Evolutionary conservation across 2,888 invertebrate species (phyloP), one percentile per base, ranked within the genome.

Genomic region (Suillia variegata): DNA sequence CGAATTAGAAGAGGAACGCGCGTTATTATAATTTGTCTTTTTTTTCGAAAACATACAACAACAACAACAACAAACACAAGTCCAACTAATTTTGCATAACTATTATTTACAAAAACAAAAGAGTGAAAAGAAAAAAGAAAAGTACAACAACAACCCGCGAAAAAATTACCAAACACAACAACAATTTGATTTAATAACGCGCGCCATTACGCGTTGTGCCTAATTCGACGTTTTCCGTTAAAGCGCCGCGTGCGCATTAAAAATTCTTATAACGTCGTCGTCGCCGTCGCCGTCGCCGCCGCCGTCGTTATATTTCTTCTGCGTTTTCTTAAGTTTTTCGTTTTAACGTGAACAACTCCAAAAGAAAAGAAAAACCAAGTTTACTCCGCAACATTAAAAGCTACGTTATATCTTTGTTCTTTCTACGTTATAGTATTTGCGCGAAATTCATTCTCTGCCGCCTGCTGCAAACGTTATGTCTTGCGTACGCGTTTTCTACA

Each of bases 341-440:
- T 18, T 51, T 45, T 45, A 18, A 4, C 33, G 34, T 24, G 8
- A n/a, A 22, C 22, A 18, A 26, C n/a, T 12, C 6, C 8, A 42
- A 50, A 53, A 38, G 34, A 53, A 49, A 52, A 18, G 45, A 51
- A 51, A 52, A 33, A 33, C 15, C 20, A 51, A 56, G 52, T 58
- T 64, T 60, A 64, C 45, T 69, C 6, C 10, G 3, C n/a, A 38
- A 38, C n/a, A 13, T n/a, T 38, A 38, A 38, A 38, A 38, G n/a
- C 13, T 13, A 38, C 38, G 38, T 38, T 38, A 38, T n/a, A n/a
- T n/a, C n/a, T n/a, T n/a, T n/a, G n/a, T n/a, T n/a, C n/a, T n/a
- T n/a, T n/a, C n/a, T n/a, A n/a, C n/a, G n/a, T n/a, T n/a, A n/a
- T n/a, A n/a, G n/a, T n/a, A n/a, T n/a, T n/a, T n/a, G n/a, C n/a